Evolutionary conservation across 1,140 invertebrate species (phyloP), one percentile per base, ranked within the genome.

Genomic region (Leptinotarsa undecemlineata): DNA sequence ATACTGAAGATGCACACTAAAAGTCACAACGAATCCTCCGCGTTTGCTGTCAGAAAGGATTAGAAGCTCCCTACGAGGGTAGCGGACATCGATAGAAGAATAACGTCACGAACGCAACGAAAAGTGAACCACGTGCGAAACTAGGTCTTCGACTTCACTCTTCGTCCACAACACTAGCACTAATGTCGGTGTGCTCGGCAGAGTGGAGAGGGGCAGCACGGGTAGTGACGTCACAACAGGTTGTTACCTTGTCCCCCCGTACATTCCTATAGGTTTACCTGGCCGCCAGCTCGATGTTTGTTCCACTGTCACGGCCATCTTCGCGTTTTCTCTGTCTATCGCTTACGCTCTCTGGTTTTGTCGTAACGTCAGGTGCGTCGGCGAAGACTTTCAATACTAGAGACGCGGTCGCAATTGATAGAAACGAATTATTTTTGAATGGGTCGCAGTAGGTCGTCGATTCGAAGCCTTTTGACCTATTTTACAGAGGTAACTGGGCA

Each of bases 281-380:
- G 81, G 79, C 76, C 63, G 68, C n/a, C 63, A 26, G 33, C 73
- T 68, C 67, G 71, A 21, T 64, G 60, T 72, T 72, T 64, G 60
- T 64, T 81, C 82, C 82, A 84, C 82, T 83, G 82, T 84, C 82
- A 84, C 75, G 82, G 82, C 80, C 82, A 82, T 83, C 81, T 82
- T 77, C 68, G 68, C 48, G 73, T 60, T 61, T 73, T 76, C 71
- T 64, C 51, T 68, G 66, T 72, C 70, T 61, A n/a, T 47, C 69
- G 63, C 19, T 68, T 64, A 64, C 71, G 71, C 68, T 71, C 51
- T 69, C 68, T 70, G 71, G 71, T 76, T 78, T 76, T 67, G 77
- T 76, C 76, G 72, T 78, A n/a, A 48, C 20, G 8, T 20, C 68
- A 70, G 20, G 63, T 64, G 63, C 63, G 63, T 14, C 63, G 63